phyloP scores from a whole-genome alignment of 1,140 invertebrate species.

The Cherax quadricarinatus region DNA sequence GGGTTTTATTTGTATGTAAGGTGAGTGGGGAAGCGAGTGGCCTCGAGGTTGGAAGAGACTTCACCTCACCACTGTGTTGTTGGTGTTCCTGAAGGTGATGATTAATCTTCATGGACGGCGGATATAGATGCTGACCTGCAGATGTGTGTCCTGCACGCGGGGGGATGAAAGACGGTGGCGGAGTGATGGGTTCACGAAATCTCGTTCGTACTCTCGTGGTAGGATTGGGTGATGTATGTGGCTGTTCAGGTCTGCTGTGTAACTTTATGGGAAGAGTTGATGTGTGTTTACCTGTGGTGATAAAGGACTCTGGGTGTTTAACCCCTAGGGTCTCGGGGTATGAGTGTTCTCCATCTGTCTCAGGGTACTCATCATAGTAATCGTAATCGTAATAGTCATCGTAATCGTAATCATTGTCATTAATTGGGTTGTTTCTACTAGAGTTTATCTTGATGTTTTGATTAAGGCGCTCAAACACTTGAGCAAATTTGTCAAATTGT shows the following conservation, averaged over 20 bases:
- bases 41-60: too few relatives aligned
- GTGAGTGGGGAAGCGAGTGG: background rate
- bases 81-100: background rate
- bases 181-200: background rate
- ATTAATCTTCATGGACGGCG: background rate
- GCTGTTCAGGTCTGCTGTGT: background rate
- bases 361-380: background rate
- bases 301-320: background rate
- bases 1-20: background rate
- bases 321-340: background rate
- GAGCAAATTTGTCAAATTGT: background rate
- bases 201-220: background rate
- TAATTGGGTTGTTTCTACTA: background rate
- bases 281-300: background rate
- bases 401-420: background rate
- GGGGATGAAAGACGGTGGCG: constrained; percentile 16
- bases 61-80: background rate
- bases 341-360: background rate
- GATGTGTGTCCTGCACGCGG: background rate
- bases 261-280: background rate
- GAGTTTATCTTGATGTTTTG: background rate
- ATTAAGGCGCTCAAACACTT: background rate
- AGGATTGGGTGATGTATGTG: background rate
- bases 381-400: background rate
- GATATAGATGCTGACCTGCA: too few relatives aligned